Base-by-base conservation (phyloP, 2,113 vertebrate species). In the Herpetotheres cachinnans region DNA sequence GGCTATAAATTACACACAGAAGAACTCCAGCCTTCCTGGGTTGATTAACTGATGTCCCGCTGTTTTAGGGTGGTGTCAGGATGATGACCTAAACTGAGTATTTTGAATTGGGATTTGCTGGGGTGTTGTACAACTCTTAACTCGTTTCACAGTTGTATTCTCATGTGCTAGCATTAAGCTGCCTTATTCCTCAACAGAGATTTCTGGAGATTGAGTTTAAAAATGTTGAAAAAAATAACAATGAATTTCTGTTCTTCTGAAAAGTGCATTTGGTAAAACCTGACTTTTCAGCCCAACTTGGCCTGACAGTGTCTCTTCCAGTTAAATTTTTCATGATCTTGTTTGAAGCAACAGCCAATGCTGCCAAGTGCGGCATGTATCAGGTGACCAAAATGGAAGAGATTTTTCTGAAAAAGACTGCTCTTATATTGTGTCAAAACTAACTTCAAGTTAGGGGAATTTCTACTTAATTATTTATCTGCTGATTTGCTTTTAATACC, bases 251-350 rank as follows among this genome's bases (percentile, higher is more conserved):
- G 13, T 40, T 85, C 59, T 89, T 42, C 29, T 40, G 44, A 21
- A 78, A 85, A 66, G 44, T 18, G 10, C 32, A 5, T 86, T 92
- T 82, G 65, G 17, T 86, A 24, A 65, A 82, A 19, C 15, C 15
- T 25, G 30, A 36, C 29, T 74, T 82, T 80, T 50, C 25, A 76
- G 52, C 74, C 34, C 63, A 8, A 1, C 69, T 19, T 56, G 25
- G 65, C 80, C 91, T 92, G 93, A 44, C 88, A 85, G 86, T 77
- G 91, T 85, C 94, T 82, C 84, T 90, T 62, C 58, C 63, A 66
- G 29, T 62, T 82, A 9, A 54, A 50, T 69, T 77, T 87, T 90
- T 85, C 77, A 20, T 7, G 8, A 29, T 67, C 25, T 83, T 91
- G 94, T 95, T 92, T 96, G 94, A 96, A 93, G 84, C 88, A 87